Base-by-base conservation (phyloP, 1,140 invertebrate species). In the Adoxophyes honmai region DNA sequence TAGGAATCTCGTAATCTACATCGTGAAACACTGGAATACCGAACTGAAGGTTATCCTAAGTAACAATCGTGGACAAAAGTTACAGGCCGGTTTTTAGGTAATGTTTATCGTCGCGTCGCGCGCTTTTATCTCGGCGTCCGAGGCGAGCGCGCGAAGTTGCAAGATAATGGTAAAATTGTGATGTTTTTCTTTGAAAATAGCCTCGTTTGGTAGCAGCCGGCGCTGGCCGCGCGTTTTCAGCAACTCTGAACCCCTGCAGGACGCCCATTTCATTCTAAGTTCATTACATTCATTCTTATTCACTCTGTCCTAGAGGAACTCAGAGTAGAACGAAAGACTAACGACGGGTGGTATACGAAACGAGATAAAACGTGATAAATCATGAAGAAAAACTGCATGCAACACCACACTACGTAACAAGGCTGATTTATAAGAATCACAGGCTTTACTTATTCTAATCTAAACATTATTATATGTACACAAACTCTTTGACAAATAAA, bases 101-200 rank as follows among this genome's bases (percentile, higher is more conserved):
- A 34, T 70, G 62, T 69, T 70, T 75, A 75, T 80, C 75, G 71
- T 37, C 74, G 72, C 75, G 72, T 55, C 75, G 70, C 79, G 71
- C 78, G 78, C 81, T 82, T 83, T 78, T 77, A 83, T 85, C 83
- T 87, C 79, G 79, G 82, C 75, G 72, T 61, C 55, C 57, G 67
- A 71, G 73, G 72, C 67, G 70, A 70, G 63, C 77, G 77, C 70
- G 72, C 78, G 77, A 70, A 68, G 64, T 73, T 72, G 73, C 69
- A 61, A 73, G 73, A 79, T 78, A 78, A 83, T 86, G 82, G 80
- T 73, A 82, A 88, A 88, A 84, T 86, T 86, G 85, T 88, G 85
- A 86, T 84, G 73, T 82, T 88, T 83, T 83, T 85, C 82, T 81
- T 79, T 68, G 66, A 73, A 65, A 64, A 42, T 63, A 53, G 57